phyloP scores from a whole-genome alignment of 2,888 invertebrate genomes.

The Drosophila trichaetosa region DNA sequence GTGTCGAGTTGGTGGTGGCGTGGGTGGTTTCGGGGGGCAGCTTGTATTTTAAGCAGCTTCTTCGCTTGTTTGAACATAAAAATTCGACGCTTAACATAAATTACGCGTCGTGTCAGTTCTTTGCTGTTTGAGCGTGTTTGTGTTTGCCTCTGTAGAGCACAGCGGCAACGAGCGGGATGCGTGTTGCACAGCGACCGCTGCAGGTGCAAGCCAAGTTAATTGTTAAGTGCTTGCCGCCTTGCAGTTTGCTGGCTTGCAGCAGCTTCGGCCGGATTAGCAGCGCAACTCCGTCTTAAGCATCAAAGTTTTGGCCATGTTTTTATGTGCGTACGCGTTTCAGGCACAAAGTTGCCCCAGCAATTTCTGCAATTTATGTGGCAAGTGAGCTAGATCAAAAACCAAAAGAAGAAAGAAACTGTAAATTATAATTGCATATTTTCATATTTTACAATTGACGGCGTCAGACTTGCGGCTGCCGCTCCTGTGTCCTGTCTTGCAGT shows the following conservation, averaged over 20 bases:
- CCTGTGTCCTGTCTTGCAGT: conserved; percentile 20
- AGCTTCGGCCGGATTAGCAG: conserved; percentile 66
- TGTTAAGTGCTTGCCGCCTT: conserved; percentile 71
- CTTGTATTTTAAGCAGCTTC: conserved; percentile 76
- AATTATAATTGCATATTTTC: conserved; percentile 84
- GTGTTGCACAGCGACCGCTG: conserved; percentile 16
- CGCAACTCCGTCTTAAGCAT: conserved; percentile 44
- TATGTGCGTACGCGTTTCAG: conserved; percentile 42
- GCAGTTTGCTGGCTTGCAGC: conserved; percentile 47
- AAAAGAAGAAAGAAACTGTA: conserved; percentile 61
- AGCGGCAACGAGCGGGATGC: neutral
- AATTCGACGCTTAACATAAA: conserved; percentile 80
- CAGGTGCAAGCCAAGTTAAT: conserved; percentile 77
- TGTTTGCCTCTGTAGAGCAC: conserved; percentile 1
- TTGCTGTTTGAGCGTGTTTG: conserved; percentile 25
- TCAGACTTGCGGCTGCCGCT: conserved; percentile 42
- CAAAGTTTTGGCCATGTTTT: conserved; percentile 64
- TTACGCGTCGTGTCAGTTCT: conserved; percentile 68
- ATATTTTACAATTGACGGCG: conserved; percentile 83
- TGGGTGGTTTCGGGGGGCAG: conserved; percentile 19
- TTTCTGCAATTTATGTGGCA: conserved; percentile 69
- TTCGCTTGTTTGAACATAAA: conserved; percentile 79
- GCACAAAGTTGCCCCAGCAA: conserved; percentile 68
- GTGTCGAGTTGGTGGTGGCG: conserved; percentile 26
- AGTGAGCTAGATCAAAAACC: conserved; percentile 50